Conservation (phyloP, 2,797 vertebrate genomes). For the Lerista edwardsae region DNA sequence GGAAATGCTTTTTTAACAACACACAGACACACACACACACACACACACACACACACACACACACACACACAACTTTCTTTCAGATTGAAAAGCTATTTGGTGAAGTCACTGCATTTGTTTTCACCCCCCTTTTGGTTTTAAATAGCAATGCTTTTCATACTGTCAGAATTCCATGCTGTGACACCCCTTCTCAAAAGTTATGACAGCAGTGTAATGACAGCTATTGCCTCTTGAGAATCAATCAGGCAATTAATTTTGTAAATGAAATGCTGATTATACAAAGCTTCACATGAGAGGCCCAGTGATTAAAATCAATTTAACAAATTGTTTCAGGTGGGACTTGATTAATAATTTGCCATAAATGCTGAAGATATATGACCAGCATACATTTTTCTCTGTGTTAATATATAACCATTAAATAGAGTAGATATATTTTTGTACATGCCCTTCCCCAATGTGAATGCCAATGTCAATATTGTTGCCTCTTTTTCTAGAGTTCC, state of each 20-base stretch:
- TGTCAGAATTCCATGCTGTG: constrained; percentile 82
- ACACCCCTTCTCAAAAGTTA: constrained; percentile 84
- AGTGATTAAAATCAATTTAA: constrained; percentile 98
- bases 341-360: constrained; percentile 85
- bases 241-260: constrained; percentile 95
- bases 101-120: constrained; percentile 68
- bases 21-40: not conserved
- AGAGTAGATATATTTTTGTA: constrained; percentile 48
- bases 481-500: not conserved
- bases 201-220: constrained; percentile 85
- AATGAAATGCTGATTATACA: constrained; percentile 96
- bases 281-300: constrained; percentile 89
- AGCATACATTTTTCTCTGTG: constrained; percentile 70
- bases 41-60: not conserved
- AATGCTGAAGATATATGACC: constrained; percentile 80
- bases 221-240: constrained; percentile 84
- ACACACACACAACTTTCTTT: constrained; percentile 37
- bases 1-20: constrained; percentile 35
- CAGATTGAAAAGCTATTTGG: constrained; percentile 59
- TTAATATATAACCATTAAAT: constrained; percentile 44
- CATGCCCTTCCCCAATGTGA: constrained; percentile 20
- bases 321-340: constrained; percentile 90
- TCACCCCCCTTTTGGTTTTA: constrained; percentile 73
- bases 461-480: not conserved
- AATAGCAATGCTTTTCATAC: constrained; percentile 79